A percentile compares a stretch with the other conserved stretches of the same genome.
These are phyloP conservation scores for Daubentonia madagascariensis DNA, from an alignment of 2,113 vertebrate species.

Conservation along the genomic window DNA sequence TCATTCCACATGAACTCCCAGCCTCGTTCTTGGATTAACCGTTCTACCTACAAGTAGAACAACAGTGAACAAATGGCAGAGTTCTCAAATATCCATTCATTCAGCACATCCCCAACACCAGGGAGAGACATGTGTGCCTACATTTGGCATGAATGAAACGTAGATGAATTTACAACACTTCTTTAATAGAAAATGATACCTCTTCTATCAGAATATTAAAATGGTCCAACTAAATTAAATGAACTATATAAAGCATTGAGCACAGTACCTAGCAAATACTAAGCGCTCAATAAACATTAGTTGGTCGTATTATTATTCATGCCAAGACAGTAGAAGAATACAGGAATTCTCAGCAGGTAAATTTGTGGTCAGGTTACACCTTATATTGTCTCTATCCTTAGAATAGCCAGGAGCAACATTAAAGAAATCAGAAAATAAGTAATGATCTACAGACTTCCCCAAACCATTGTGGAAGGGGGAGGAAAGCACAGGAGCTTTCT, in stretches of 20 bases:
- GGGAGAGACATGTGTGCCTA: neutral
- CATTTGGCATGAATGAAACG: neutral
- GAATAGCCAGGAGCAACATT: neutral
- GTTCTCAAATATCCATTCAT: neutral
- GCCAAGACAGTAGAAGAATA: neutral
- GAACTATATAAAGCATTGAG: neutral
- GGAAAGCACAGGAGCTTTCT: neutral
- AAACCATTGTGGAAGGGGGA: neutral
- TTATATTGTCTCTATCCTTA: neutral
- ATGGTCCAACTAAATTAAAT: neutral
- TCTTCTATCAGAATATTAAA: neutral
- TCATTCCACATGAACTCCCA: slow-evolving; percentile 99
- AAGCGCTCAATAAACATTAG: neutral
- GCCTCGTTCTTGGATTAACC: slow-evolving; percentile 91
- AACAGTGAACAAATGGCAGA: neutral
- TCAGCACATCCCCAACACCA: neutral
- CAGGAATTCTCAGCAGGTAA: neutral
- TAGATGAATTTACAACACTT: neutral
- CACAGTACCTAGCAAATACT: neutral
- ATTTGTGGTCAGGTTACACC: neutral
- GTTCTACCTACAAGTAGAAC: slow-evolving; percentile 86
- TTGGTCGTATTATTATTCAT: neutral
- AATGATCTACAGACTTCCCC: neutral
- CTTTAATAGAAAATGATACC: neutral
- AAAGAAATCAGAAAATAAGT: neutral